phyloP scores from a whole-genome alignment of 2,797 vertebrate genomes.

The Lepus oiostolus region DNA sequence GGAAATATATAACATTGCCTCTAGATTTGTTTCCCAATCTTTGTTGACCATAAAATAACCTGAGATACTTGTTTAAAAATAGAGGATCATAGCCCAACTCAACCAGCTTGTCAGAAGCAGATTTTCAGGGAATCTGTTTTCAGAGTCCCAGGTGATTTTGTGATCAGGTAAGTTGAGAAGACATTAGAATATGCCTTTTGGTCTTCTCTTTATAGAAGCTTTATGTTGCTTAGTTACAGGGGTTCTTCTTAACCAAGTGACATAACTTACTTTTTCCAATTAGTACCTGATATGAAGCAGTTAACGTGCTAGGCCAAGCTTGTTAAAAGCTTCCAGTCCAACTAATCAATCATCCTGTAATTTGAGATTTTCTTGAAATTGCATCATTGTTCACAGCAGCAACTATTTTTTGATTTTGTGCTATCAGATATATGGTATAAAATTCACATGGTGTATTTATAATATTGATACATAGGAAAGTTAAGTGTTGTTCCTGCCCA shows the following conservation, averaged over 20 bases:
- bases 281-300: neutral
- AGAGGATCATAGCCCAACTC: neutral
- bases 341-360: neutral
- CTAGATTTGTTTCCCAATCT: neutral
- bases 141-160: neutral
- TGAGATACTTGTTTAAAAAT: neutral
- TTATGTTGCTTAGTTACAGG: neutral
- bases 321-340: neutral
- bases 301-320: neutral
- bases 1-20: neutral
- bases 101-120: neutral
- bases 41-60: neutral
- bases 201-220: neutral
- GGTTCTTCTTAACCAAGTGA: neutral
- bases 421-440: neutral
- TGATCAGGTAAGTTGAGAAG: neutral
- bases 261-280: neutral
- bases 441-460: neutral
- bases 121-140: neutral
- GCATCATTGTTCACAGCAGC: neutral
- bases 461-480: neutral
- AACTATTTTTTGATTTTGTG: slow-evolving; percentile 7
- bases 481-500: neutral
- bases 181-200: neutral
- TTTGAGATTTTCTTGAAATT: neutral